Evolutionary conservation across 2,888 invertebrate genomes (phyloP), one percentile per base, ranked within the genome.

Genomic region (Dione juno): DNA sequence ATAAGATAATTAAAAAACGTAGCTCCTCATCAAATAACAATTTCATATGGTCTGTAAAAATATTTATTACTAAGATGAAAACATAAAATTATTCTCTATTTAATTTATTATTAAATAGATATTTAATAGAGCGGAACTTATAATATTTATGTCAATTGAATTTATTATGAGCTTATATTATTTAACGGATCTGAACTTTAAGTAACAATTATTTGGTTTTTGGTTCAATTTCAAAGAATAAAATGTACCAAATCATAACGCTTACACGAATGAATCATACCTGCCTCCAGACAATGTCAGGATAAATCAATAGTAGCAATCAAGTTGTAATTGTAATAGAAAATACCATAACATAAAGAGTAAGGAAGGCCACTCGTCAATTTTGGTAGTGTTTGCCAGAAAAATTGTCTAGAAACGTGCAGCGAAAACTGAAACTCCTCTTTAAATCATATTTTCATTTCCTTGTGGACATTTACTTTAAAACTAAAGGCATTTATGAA

Each of bases 401-500:
- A 45, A 45, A 35, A 61, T 61, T 16, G 61, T 61, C 21, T 45
- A n/a, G 61, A n/a, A 35, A 28, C 28, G 45, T 35, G 45, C 35
- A 45, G 16, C 43, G 45, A 45, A 61, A 61, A 61, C 45, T 61
- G 45, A 45, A 35, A 35, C 59, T 61, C 43, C 10, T 16, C 45
- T 61, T 61, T 61, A 45, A 61, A 61, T 61, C 61, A 61, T 61
- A 61, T 61, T 61, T 28, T 45, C 45, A 61, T 61, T 61, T 61
- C 45, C 35, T 52, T 45, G 43, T 61, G 45, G 45, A 45, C 45
- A 7, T 61, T 71, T 57, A 54, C 67, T 67, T 64, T 57, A 57
- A 70, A 76, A 71, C 69, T 72, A 28, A 72, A 64, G 69, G 71
- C 74, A 71, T 70, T 70, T 66, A 66, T 61, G 61, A 45, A 61